Evolutionary conservation across 2,797 vertebrate species (phyloP).

Genomic region (Typhlichthys eigenmanni): DNA sequence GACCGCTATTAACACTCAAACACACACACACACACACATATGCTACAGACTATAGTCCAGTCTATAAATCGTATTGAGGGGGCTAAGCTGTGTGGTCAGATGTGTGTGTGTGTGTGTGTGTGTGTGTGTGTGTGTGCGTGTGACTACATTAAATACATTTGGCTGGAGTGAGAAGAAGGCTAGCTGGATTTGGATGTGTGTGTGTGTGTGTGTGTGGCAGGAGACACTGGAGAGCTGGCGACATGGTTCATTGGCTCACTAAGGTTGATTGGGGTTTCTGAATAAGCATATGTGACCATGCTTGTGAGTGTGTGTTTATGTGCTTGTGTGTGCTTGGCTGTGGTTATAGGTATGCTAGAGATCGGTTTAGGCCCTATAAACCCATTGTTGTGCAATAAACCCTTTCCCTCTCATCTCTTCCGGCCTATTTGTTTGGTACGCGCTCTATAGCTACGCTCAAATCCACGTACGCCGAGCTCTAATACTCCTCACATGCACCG

Average conservation of each 20-base stretch:
- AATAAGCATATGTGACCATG: conserved; percentile 32
- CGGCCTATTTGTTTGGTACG: conserved; percentile 54
- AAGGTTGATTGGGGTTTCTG: conserved; percentile 25
- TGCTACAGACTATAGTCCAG: background rate
- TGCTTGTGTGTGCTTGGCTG: conserved; percentile 46
- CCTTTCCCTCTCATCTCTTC: conserved; percentile 57
- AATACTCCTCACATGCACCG: conserved; percentile 34
- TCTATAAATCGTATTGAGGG: conserved; percentile 51
- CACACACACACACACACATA: conserved; percentile 4
- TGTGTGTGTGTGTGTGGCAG: conserved; percentile 7
- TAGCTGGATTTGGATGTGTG: conserved; percentile 50
- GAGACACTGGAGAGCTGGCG: background rate
- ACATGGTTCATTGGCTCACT: conserved; percentile 44
- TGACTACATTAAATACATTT: conserved; percentile 43
- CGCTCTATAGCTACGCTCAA: conserved; percentile 10
- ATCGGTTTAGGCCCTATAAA: conserved; percentile 72
- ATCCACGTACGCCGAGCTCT: background rate
- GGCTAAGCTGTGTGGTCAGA: conserved; percentile 69
- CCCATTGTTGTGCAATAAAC: conserved; percentile 70
- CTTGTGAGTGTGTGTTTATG: conserved; percentile 13
- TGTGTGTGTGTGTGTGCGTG: conserved; percentile 16
- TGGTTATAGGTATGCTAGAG: conserved; percentile 68
- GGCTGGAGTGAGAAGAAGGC: conserved; percentile 47
- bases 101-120: conserved; percentile 44
- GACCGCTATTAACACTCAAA: conserved; percentile 44